phyloP scores from a whole-genome alignment of 2,797 vertebrate genomes.

The Accipiter fasciatus region DNA sequence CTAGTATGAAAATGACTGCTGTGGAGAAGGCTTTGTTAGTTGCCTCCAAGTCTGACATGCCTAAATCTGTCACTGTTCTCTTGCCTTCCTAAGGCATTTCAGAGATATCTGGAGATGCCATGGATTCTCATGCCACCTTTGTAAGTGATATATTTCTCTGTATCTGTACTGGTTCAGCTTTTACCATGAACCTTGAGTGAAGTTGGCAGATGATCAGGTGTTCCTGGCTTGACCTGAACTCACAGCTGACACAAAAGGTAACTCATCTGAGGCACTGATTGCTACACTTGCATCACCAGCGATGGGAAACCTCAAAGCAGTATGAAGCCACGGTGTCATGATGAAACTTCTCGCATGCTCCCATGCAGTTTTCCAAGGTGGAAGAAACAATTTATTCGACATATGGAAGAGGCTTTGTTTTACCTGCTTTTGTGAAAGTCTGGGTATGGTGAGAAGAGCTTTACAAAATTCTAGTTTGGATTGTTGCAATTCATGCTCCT shows the following conservation, averaged over 20 bases:
- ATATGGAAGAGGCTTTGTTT: background rate
- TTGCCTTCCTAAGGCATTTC: background rate
- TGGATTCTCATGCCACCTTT: background rate
- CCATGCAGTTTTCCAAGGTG: background rate
- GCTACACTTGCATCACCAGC: background rate
- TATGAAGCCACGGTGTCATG: fast-evolving
- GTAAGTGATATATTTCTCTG: background rate
- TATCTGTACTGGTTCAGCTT: background rate
- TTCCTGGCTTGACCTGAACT: background rate
- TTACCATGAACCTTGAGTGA: background rate
- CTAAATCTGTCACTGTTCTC: background rate
- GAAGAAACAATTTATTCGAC: background rate
- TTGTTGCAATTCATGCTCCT: background rate
- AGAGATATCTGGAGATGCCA: background rate
- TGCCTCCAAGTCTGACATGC: background rate
- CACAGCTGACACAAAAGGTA: background rate
- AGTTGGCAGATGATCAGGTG: background rate
- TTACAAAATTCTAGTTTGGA: background rate
- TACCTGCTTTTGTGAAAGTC: background rate
- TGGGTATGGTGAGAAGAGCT: background rate
- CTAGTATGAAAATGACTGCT: background rate
- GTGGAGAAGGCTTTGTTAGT: background rate
- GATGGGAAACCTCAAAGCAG: background rate
- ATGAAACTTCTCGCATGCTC: background rate
- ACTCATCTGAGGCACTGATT: background rate